A percentile compares a stretch with the other conserved stretches of the same genome.
phyloP scores from a whole-genome alignment of 2,888 invertebrate genomes.

The Monochamus alternatus region DNA sequence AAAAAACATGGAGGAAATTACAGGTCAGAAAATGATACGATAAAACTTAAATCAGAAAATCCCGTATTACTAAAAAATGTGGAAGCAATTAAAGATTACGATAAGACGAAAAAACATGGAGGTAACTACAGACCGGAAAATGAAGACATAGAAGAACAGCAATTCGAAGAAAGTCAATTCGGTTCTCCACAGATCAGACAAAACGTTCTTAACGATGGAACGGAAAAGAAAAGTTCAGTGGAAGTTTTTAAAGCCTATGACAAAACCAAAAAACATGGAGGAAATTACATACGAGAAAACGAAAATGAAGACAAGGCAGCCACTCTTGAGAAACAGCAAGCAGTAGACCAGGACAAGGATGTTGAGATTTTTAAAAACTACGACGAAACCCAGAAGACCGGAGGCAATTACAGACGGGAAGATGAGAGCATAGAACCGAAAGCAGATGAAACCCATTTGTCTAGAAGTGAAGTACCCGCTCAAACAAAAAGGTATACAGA shows the following conservation, averaged over 20 bases:
- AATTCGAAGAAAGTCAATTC: slow-evolving; percentile 16
- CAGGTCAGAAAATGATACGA: background rate
- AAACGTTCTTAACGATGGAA: slow-evolving; percentile 4
- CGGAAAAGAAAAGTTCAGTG: slow-evolving; percentile 41
- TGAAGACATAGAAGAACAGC: background rate
- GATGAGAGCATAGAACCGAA: slow-evolving; percentile 14
- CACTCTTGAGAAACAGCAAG: background rate
- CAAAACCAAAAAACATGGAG: slow-evolving; percentile 56
- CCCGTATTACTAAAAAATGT: background rate
- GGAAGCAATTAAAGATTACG: slow-evolving; percentile 38
- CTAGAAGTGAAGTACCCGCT: slow-evolving; percentile 11
- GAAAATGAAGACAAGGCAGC: background rate
- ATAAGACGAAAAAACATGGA: slow-evolving; percentile 44
- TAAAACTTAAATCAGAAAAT: too few relatives aligned
- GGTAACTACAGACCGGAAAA: slow-evolving; percentile 37
- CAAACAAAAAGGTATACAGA: slow-evolving; percentile 32
- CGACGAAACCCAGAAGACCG: slow-evolving; percentile 26
- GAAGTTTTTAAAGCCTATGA: slow-evolving; percentile 56
- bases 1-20: slow-evolving; percentile 15
- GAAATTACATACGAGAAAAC: slow-evolving; percentile 52
- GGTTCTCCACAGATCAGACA: slow-evolving; percentile 9
- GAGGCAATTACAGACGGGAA: slow-evolving; percentile 29
- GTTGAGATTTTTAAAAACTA: slow-evolving; percentile 40
- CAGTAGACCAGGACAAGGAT: slow-evolving; percentile 13
- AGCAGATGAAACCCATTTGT: slow-evolving; percentile 36